Evolutionary conservation across 2,113 vertebrate species (phyloP), one percentile per base, ranked within the genome.

Genomic region (Oncorhynchus gorbuscha): DNA sequence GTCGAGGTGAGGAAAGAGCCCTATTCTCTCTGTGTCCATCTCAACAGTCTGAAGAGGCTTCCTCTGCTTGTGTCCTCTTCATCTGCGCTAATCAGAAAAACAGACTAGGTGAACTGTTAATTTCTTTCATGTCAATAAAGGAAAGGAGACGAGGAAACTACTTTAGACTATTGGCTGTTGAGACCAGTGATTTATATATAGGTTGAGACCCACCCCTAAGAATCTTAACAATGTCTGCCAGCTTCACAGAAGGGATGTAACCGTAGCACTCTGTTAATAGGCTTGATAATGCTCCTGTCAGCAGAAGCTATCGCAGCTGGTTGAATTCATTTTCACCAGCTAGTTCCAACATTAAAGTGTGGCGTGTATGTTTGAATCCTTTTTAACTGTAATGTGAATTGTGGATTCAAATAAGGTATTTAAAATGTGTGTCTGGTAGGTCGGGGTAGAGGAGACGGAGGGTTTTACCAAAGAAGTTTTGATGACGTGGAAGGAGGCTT

Each of bases 381-480:
- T 24, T 62, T 62, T 1, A n/a, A 62, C 7, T 11, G 5, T 61
- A 22, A 7, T 22, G 4, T 13, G 39, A 18, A 16, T 55, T 55
- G 51, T 55, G 51, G 14, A 55, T 55, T 55, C 14, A 55, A 55
- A 55, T 4, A 12, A 51, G 14, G 12, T 16, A 51, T 51, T 55
- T 18, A 11, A 45, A 45, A 45, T 12, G 39, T 45, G 8, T 69
- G 11, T 68, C 24, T 73, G 28, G 26, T 11, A 99, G 97, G 98
- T 81, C 95, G 98, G 91, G 97, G 97, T 80, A 94, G 98, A 94
- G 97, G 98, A 89, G 98, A 99, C 86, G 94, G 96, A 90, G 95
- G 96, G 87, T 99, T 99, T 95, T 99, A 99, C 97, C 98, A 99
- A 99, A 99, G 98, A 99, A 99, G 97, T 95, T 99, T 98, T 96